These are phyloP conservation scores for Rugalucina vietnamica DNA, from an alignment of 2,888 invertebrate genomes.

Conservation along the genomic window DNA sequence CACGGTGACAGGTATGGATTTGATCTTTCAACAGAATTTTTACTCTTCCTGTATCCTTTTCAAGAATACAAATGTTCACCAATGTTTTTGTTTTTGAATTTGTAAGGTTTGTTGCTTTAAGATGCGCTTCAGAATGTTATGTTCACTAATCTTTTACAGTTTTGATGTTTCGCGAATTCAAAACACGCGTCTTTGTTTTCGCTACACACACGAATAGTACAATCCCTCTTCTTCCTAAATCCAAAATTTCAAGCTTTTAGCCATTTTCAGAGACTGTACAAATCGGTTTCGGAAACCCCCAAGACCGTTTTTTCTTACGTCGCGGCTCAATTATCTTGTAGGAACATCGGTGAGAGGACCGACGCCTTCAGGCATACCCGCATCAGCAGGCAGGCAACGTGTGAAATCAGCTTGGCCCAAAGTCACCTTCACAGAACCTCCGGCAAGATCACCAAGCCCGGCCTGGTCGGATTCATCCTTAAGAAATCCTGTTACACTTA, in stretches of 20 bases:
- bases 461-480: constrained; percentile 38
- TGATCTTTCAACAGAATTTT: not conserved
- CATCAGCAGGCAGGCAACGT: constrained; percentile 10
- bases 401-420: constrained; percentile 43
- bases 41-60: not conserved
- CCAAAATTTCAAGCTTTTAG: too few relatives aligned
- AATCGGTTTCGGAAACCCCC: too few relatives aligned
- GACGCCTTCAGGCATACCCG: not conserved
- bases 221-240: too few relatives aligned
- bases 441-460: constrained; percentile 20
- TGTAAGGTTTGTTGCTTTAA: too few relatives aligned
- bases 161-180: too few relatives aligned
- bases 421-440: not conserved
- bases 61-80: not conserved
- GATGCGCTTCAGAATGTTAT: too few relatives aligned
- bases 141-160: too few relatives aligned
- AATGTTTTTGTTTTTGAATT: not conserved
- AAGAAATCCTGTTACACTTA: constrained; percentile 44
- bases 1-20: not conserved
- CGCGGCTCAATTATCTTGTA: too few relatives aligned
- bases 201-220: too few relatives aligned
- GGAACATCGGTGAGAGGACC: constrained; percentile 23
- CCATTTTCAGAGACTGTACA: too few relatives aligned
- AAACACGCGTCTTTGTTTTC: too few relatives aligned
- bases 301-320: too few relatives aligned